Evolutionary conservation across 2,888 invertebrate species (phyloP).

Genomic region (Melipona bicolor): DNA sequence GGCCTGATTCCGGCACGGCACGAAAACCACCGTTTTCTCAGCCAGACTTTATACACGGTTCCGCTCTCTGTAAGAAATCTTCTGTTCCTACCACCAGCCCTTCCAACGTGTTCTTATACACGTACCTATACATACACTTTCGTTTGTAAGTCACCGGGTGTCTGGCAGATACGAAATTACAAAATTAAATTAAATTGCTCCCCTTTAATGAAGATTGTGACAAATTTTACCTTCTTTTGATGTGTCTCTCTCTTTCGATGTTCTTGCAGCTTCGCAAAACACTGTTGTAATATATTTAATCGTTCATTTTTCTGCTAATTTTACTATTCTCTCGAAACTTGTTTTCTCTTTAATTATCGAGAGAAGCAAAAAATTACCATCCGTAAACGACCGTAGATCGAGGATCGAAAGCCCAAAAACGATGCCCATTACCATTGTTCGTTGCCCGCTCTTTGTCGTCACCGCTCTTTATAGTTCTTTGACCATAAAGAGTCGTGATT

Average conservation of each 20-base stretch:
- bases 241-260: too few relatives aligned
- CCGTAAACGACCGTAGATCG: too few relatives aligned
- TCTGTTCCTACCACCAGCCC: not conserved
- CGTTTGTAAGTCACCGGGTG: not conserved
- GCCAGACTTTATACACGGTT: not conserved
- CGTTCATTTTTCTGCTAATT: not conserved
- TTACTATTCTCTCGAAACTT: not conserved
- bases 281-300: too few relatives aligned
- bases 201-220: too few relatives aligned
- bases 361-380: not conserved
- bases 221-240: too few relatives aligned
- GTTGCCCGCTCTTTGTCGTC: too few relatives aligned
- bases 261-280: not conserved
- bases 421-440: too few relatives aligned
- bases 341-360: not conserved
- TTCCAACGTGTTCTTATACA: not conserved
- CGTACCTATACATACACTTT: not conserved
- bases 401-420: too few relatives aligned
- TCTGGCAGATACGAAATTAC: not conserved
- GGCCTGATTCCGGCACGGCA: slow-evolving; percentile 58
- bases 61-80: slow-evolving; percentile 33
- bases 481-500: not conserved
- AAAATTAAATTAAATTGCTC: not conserved
- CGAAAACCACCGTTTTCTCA: slow-evolving; percentile 48
- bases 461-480: not conserved